A percentile compares a stretch with the other conserved stretches of the same genome.
These are phyloP conservation scores for Microtus oregoni DNA, from an alignment of 2,113 vertebrate species.

Conservation along the genomic window DNA sequence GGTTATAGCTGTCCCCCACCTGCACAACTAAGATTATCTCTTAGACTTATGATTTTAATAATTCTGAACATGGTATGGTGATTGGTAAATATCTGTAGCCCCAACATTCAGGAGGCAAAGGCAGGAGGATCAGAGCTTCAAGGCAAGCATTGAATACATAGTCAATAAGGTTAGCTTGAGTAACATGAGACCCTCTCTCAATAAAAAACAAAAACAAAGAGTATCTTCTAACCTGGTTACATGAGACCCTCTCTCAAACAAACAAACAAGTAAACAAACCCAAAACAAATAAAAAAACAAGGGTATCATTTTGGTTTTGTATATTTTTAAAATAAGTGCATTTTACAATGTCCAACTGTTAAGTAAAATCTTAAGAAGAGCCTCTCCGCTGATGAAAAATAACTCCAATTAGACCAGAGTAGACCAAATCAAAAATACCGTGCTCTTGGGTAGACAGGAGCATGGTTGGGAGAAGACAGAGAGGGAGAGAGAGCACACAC, in stretches of 20 bases:
- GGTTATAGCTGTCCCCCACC: neutral
- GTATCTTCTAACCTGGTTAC: neutral
- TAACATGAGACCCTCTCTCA: neutral
- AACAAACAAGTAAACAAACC: too few species aligned
- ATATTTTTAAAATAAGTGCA: neutral
- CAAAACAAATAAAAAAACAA: neutral
- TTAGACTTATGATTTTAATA: constrained; percentile 46
- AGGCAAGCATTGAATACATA: neutral
- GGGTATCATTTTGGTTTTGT: neutral
- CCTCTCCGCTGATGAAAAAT: too few species aligned
- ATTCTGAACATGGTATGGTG: neutral
- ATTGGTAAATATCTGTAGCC: neutral
- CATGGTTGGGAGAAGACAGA: too few species aligned
- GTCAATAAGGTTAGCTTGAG: neutral
- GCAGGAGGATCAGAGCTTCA: neutral
- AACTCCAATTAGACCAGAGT: too few species aligned
- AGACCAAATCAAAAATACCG: too few species aligned
- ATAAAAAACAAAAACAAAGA: too few species aligned
- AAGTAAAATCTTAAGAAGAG: too few species aligned
- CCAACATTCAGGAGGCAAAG: neutral
- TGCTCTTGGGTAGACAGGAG: too few species aligned
- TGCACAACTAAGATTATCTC: neutral
- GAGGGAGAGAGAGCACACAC: too few species aligned
- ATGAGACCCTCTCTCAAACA: neutral
- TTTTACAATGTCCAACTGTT: neutral